Conservation (phyloP, 2,888 invertebrate genomes). For the Protodeltote pygarga region DNA sequence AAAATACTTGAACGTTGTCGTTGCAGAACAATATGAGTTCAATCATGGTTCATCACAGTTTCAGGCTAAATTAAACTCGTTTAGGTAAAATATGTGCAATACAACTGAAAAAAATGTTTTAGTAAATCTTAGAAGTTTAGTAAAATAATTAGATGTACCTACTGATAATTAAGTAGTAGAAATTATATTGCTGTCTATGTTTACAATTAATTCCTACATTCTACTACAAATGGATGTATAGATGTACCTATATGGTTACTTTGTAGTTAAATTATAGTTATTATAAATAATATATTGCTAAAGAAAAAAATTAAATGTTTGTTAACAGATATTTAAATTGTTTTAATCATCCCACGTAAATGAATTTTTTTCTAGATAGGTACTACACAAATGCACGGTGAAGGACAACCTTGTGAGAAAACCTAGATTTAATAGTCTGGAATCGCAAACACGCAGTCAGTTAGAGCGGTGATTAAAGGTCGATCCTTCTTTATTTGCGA, state of each 20-base stretch:
- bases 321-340: slow-evolving; percentile 71
- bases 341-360: slow-evolving; percentile 31
- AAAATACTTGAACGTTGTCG: slow-evolving; percentile 7
- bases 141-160: slow-evolving; percentile 67
- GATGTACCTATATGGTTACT: slow-evolving; percentile 69
- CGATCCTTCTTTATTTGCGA: no score
- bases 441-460: no score
- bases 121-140: slow-evolving; percentile 65
- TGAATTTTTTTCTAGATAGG: no score
- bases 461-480: no score
- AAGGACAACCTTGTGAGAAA: no score
- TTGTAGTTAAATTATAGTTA: slow-evolving; percentile 84
- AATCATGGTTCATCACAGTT: slow-evolving; percentile 16
- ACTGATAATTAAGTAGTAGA: slow-evolving; percentile 67
- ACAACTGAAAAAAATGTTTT: slow-evolving; percentile 67
- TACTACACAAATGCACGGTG: no score
- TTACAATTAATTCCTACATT: slow-evolving; percentile 63
- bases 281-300: slow-evolving; percentile 86
- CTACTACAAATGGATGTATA: slow-evolving; percentile 60
- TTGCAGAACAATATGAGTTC: slow-evolving; percentile 9
- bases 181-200: slow-evolving; percentile 72
- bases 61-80: slow-evolving; percentile 38
- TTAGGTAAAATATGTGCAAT: slow-evolving; percentile 79
- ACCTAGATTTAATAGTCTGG: no score
- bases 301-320: slow-evolving; percentile 86